Evolutionary conservation across 2,113 vertebrate species (phyloP), one percentile per base, ranked within the genome.

Genomic region (Empidonax alnorum): DNA sequence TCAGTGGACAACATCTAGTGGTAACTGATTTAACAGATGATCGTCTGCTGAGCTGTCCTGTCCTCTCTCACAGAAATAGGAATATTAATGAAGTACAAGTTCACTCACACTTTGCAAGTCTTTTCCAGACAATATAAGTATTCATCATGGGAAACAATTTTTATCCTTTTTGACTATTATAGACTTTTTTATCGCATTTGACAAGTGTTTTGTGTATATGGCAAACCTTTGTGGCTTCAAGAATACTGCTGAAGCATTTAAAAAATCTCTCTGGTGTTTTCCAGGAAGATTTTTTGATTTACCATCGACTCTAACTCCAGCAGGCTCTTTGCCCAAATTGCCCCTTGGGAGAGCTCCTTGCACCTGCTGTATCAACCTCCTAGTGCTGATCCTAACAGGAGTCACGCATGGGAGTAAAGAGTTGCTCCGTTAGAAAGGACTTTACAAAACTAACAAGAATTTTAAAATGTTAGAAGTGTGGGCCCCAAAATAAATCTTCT

Each of bases 1-100:
- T 10, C 35, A 74, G 76, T 0, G 0, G 27, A 17, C 1, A 2
- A 66, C 67, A 71, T 18, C 11, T 8, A 75, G 47, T 52, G 76
- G 89, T 86, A 92, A 86, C 56, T 52, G 35, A 61, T 71, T 71
- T 56, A 89, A 46, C 27, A 84, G 63, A n/a, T 44, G 8, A 84
- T 59, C 1, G 0, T 73, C 53, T 66, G 28, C 58, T 83, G 37
- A 65, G 59, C 37, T 90, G 33, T 80, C 67, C 37, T 74, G 19
- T 46, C 17, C 30, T 73, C 47, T 41, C 80, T 55, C 39, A 31
- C 21, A 55, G 72, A 39, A 93, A 63, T 1, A 78, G 33, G 8
- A 89, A 66, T 35, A 31, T 47, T 74, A 77, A 63, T 24, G 53
- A 85, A 94, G 42, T 50, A 83, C 50, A 83, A 50, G 35, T 73